Evolutionary conservation across 2,888 invertebrate species (phyloP).

Genomic region (Campoplex nolae): DNA sequence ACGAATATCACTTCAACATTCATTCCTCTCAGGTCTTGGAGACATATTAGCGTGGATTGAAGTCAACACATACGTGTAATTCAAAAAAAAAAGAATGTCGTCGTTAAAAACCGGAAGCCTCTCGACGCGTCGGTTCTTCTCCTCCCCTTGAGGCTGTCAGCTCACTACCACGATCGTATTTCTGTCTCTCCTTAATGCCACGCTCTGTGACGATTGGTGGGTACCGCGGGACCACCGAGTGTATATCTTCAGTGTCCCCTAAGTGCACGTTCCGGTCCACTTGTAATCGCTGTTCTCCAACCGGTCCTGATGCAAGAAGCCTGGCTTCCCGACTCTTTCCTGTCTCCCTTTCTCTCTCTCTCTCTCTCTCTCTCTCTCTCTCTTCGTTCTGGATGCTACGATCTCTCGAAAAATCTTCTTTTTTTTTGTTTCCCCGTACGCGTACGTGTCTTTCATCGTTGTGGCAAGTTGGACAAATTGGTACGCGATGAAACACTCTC

Average conservation of each 20-base stretch:
- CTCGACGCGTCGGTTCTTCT: slow-evolving; percentile 30
- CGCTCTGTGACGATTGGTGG: slow-evolving; percentile 39
- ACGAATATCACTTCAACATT: background rate
- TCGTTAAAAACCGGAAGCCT: slow-evolving; percentile 43
- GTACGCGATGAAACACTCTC: slow-evolving; percentile 52
- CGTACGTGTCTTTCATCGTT: slow-evolving; percentile 27
- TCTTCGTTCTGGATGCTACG: slow-evolving; percentile 5
- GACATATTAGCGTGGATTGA: background rate
- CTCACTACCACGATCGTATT: slow-evolving; percentile 21
- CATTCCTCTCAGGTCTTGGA: background rate
- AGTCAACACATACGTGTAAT: background rate
- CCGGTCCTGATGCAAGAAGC: slow-evolving; percentile 59
- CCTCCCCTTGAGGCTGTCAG: slow-evolving; percentile 37
- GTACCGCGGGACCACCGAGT: slow-evolving; percentile 61
- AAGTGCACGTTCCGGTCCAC: slow-evolving; percentile 67
- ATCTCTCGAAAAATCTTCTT: slow-evolving; percentile 56
- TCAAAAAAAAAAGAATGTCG: slow-evolving; percentile 3
- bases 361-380: slow-evolving; percentile 16
- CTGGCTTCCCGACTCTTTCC: slow-evolving; percentile 55
- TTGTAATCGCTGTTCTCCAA: slow-evolving; percentile 66
- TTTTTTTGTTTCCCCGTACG: background rate
- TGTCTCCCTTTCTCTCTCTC: slow-evolving; percentile 19
- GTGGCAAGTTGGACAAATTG: slow-evolving; percentile 65
- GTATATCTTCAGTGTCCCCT: slow-evolving; percentile 59
- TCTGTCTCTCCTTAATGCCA: slow-evolving; percentile 41